Evolutionary conservation across 2,113 vertebrate species (phyloP).

Genomic region (Boulengeromyrus knoepffleri): DNA sequence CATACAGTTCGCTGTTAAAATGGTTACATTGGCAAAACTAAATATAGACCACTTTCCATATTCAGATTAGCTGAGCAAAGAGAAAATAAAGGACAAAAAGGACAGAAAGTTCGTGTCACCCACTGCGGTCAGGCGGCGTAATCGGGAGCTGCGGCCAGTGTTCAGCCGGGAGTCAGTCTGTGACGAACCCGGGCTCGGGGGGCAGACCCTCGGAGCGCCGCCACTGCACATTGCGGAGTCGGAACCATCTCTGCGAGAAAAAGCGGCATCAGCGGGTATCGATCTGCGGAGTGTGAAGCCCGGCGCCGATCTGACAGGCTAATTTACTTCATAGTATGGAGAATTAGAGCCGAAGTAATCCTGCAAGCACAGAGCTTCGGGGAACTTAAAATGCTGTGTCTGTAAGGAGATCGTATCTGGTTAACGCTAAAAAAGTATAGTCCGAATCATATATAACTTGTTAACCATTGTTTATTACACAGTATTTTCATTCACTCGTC

Average conservation of each 20-base stretch:
- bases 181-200: constrained; percentile 74
- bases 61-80: background rate
- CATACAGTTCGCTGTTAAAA: background rate
- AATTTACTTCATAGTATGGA: background rate
- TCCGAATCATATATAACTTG: background rate
- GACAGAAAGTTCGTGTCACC: background rate
- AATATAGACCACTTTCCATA: background rate
- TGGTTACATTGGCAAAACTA: background rate
- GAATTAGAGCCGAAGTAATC: background rate
- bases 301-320: background rate
- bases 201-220: constrained; percentile 81
- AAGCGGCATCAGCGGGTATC: background rate
- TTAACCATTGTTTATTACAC: background rate
- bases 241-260: constrained; percentile 82
- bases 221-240: constrained; percentile 78
- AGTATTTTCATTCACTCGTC: background rate
- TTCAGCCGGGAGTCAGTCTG: constrained; percentile 60
- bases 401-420: background rate
- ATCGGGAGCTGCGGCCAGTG: background rate
- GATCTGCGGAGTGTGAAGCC: background rate
- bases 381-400: background rate
- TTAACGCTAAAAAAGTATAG: background rate
- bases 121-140: background rate
- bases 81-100: background rate
- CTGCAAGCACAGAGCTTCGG: background rate